Conservation (phyloP, 2,797 vertebrate genomes). For the Coluber constrictor region DNA sequence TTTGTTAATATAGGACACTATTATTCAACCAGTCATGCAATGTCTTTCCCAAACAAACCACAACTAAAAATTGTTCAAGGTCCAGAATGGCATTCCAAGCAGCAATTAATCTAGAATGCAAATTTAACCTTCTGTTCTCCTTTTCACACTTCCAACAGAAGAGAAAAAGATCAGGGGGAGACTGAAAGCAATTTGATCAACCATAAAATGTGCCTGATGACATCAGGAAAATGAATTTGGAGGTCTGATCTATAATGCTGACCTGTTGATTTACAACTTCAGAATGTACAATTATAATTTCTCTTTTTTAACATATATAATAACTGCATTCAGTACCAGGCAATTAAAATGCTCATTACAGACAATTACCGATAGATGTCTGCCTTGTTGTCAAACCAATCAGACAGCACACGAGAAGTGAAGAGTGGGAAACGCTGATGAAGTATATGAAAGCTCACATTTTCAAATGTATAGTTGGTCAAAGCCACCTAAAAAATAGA, state of each 20-base stretch:
- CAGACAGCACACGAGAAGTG: conserved; percentile 87
- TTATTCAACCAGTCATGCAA: neutral
- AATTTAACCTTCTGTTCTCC: neutral
- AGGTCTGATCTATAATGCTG: neutral
- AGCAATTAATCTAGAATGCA: neutral
- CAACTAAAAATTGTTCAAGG: neutral
- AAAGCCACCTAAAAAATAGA: conserved; percentile 78
- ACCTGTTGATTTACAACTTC: neutral
- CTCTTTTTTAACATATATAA: neutral
- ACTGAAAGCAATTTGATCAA: neutral
- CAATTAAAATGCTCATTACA: conserved; percentile 30
- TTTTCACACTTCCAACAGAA: neutral
- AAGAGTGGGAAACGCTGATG: conserved; percentile 85
- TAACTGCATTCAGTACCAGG: neutral
- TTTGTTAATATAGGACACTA: neutral
- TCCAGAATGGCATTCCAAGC: neutral
- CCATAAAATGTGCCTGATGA: neutral
- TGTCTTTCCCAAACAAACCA: neutral
- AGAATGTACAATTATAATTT: neutral
- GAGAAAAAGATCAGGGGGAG: neutral
- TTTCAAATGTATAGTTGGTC: conserved; percentile 95
- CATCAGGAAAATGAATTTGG: neutral
- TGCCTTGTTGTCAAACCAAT: conserved; percentile 94
- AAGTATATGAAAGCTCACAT: conserved; percentile 93
- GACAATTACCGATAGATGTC: conserved; percentile 86